Evolutionary conservation across 2,888 invertebrate genomes (phyloP).

Genomic region (Drosophila pseudotakahashii): DNA sequence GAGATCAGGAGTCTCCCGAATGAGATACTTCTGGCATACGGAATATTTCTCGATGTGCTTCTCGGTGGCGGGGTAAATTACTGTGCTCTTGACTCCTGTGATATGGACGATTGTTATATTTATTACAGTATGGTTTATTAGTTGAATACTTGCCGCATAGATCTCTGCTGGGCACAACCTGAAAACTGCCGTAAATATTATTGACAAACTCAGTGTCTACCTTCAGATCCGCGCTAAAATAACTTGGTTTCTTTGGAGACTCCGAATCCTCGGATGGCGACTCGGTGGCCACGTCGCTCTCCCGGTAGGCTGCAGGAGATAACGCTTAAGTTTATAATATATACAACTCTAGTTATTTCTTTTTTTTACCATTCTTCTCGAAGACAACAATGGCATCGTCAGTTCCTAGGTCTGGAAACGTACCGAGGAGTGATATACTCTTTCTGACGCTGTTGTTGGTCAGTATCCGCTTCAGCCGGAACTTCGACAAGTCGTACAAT

Average conservation of each 20-base stretch:
- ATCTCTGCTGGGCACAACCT: slow-evolving; percentile 87
- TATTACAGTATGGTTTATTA: too few species aligned
- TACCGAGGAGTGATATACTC: slow-evolving; percentile 87
- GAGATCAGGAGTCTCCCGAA: slow-evolving; percentile 93
- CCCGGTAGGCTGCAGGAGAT: slow-evolving; percentile 86
- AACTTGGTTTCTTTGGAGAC: slow-evolving; percentile 69
- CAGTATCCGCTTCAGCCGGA: slow-evolving; percentile 88
- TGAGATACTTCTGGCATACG: slow-evolving; percentile 89
- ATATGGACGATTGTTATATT: background rate
- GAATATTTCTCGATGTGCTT: slow-evolving; percentile 96
- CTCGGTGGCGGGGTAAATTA: slow-evolving; percentile 97
- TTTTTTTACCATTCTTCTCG: slow-evolving; percentile 88
- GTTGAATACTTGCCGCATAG: slow-evolving; percentile 86
- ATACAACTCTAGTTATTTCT: background rate
- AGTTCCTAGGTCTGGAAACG: slow-evolving; percentile 85
- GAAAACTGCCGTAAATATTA: slow-evolving; percentile 93
- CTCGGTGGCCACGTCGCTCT: slow-evolving; percentile 80
- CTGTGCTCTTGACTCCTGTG: slow-evolving; percentile 92
- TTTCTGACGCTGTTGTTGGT: slow-evolving; percentile 90
- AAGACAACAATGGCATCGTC: slow-evolving; percentile 90
- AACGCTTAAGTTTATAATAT: background rate
- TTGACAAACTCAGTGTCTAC: slow-evolving; percentile 89
- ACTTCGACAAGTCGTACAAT: slow-evolving; percentile 87
- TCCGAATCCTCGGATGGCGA: slow-evolving; percentile 1
- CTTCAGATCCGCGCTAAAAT: slow-evolving; percentile 87